Percentiles rank a stretch among this genome's conserved stretches.
phyloP scores from a whole-genome alignment of 1,140 invertebrate species.

The Tetramorium parvispinum region DNA sequence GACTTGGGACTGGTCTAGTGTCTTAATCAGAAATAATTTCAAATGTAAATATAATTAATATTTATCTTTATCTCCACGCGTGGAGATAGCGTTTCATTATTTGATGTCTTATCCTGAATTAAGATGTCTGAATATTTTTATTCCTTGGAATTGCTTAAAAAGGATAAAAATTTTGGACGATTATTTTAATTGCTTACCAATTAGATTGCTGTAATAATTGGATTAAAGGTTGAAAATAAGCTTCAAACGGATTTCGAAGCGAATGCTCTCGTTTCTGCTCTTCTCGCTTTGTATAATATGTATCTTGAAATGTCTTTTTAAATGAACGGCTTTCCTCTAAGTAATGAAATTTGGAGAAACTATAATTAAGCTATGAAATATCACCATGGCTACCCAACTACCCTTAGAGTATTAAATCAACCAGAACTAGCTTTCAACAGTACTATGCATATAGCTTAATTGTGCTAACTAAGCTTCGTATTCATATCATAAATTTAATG shows the following conservation, averaged over 20 bases:
- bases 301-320: not conserved
- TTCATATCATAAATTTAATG: constrained; percentile 41
- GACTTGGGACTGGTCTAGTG: no score
- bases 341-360: constrained; percentile 38
- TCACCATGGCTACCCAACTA: constrained; percentile 13
- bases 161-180: not conserved
- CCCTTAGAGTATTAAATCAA: constrained; percentile 39
- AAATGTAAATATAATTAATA: not conserved
- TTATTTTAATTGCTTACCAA: not conserved
- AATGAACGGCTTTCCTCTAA: not conserved
- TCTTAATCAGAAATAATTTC: not conserved
- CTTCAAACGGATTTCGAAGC: not conserved
- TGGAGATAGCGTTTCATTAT: not conserved
- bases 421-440: constrained; percentile 33
- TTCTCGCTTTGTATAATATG: not conserved
- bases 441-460: constrained; percentile 36
- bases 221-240: not conserved
- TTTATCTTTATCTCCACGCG: no score
- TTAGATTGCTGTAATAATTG: not conserved
- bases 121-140: not conserved
- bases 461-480: constrained; percentile 6
- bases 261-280: not conserved
- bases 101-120: not conserved
- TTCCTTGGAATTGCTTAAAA: not conserved
- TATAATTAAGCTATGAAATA: constrained; percentile 48